Percentiles rank a stretch among this genome's conserved stretches.
These are phyloP conservation scores for Notamacropus eugenii DNA, from an alignment of 2,797 vertebrate species.

Conservation along the genomic window DNA sequence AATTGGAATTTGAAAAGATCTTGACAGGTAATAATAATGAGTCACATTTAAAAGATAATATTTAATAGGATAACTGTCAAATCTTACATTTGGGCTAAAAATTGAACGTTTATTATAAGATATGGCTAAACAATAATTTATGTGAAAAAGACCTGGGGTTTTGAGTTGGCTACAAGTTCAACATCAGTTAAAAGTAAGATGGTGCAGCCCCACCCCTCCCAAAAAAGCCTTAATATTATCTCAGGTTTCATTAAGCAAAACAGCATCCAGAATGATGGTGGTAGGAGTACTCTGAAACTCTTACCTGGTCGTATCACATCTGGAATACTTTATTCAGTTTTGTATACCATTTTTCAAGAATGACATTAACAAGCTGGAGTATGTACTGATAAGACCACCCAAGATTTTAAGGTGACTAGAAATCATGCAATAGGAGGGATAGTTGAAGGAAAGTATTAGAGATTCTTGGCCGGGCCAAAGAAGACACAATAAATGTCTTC, in stretches of 20 bases:
- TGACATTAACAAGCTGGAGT: not conserved
- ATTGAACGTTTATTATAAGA: not conserved
- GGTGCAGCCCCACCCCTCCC: too few relatives aligned
- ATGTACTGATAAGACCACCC: not conserved
- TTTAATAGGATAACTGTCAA: not conserved
- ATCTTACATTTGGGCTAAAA: not conserved
- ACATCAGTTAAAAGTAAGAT: not conserved
- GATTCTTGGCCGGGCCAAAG: not conserved
- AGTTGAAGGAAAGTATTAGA: not conserved
- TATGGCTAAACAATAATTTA: not conserved
- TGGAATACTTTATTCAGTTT: not conserved
- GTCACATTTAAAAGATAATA: not conserved
- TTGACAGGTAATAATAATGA: not conserved
- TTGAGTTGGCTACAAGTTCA: not conserved
- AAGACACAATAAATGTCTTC: not conserved
- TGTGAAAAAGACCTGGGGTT: not conserved
- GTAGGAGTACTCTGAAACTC: not conserved
- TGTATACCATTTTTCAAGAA: not conserved
- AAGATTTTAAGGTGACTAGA: not conserved
- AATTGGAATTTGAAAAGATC: not conserved
- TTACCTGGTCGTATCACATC: not conserved
- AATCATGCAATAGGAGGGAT: not conserved
- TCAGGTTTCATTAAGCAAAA: not conserved
- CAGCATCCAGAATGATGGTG: not conserved
- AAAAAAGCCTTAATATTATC: not conserved